Evolutionary conservation across 2,888 invertebrate species (phyloP), one percentile per base, ranked within the genome.

Genomic region (Oscheius onirici): DNA sequence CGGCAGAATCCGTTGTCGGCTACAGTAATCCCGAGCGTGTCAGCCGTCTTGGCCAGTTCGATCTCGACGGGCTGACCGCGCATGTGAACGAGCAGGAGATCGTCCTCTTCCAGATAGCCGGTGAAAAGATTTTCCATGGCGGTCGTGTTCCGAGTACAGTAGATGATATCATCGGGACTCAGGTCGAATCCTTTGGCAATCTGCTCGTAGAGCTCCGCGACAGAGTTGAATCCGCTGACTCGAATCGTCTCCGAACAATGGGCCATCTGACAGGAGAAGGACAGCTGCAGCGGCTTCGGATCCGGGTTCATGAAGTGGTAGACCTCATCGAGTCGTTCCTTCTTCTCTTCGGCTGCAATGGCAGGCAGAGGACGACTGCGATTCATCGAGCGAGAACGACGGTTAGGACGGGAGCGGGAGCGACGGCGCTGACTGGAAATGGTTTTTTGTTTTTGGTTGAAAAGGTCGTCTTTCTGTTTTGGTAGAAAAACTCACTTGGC

Each of bases 1-100:
- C 94, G 95, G 34, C 97, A 97, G 22, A 94, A 94, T 0, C 97
- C 97, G 89, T 99, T 99, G 88, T 99, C 97, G 22, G 97, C 97
- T 71, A 99, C 96, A 44, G 97, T 97, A 74, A 99, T 90, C n/a
- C 99, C 97, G 71, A 99, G 90, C 0, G 96, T 93, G 72, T 34
- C 34, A n/a, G n/a, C n/a, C 8, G 93, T 92, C 91, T 99, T 99
- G 1, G 92, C 91, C 70, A 99, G 91, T 90, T 96, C 95, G 68
- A 97, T 93, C 90, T 97, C 97, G 88, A 97, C 97, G 8, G 94
- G 93, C 78, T 94, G 92, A 11, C 97, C 92, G 91, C 88, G 11
- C 28, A 83, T 66, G 58, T 99, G 99, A 79, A 95, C 97, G 89
- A 96, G 99, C 90, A 99, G 97, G 88, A 97, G 97, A 88, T 99